Percentiles rank a stretch among this genome's conserved stretches.
phyloP scores from a whole-genome alignment of 1,140 invertebrate genomes.

The Octopus sinensis region DNA sequence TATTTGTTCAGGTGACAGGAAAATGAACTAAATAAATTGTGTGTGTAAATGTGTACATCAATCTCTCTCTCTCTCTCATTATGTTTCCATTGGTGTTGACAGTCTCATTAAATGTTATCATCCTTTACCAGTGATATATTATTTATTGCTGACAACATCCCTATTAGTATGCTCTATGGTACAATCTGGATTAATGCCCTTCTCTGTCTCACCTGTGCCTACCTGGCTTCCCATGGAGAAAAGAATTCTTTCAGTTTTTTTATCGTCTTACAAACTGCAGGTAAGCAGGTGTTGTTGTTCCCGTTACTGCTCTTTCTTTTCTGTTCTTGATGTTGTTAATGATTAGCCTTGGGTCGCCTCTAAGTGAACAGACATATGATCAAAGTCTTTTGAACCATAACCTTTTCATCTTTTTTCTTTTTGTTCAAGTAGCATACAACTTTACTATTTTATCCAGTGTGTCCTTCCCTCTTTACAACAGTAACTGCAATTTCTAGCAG shows the following conservation, averaged over 20 bases:
- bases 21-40: not conserved
- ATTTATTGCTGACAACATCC: conserved; percentile 33
- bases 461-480: too few relatives aligned
- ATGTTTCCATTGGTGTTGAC: too few relatives aligned
- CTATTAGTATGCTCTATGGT: conserved; percentile 29
- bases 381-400: too few relatives aligned
- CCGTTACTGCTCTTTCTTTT: not conserved
- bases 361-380: too few relatives aligned
- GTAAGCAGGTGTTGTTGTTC: conserved; percentile 22
- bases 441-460: too few relatives aligned
- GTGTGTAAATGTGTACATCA: not conserved
- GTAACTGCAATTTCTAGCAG: too few relatives aligned
- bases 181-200: conserved; percentile 35
- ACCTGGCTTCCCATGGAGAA: conserved; percentile 30
- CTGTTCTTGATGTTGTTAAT: too few relatives aligned
- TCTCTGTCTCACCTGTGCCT: conserved; percentile 34
- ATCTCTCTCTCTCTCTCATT: too few relatives aligned
- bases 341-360: too few relatives aligned
- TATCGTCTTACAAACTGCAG: conserved; percentile 34
- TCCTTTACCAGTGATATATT: conserved; percentile 29
- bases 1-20: not conserved
- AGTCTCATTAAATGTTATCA: not conserved
- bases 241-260: conserved; percentile 34
- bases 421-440: too few relatives aligned
- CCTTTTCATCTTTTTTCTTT: too few relatives aligned